Base-by-base conservation (phyloP, 2,113 vertebrate genomes). In the Dicaeum eximium region DNA sequence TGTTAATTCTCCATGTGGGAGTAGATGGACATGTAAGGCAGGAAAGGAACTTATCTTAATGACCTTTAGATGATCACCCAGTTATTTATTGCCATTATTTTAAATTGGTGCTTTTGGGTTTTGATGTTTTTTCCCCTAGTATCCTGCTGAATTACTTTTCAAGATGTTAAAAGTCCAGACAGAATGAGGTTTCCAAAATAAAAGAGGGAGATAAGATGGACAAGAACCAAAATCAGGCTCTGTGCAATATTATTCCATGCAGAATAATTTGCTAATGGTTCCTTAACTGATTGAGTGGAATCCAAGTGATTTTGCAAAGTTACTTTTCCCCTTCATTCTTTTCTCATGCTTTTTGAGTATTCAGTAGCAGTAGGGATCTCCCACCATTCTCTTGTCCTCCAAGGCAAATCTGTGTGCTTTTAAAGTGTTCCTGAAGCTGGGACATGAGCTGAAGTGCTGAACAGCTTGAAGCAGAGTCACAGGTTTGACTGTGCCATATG, bases 81-180 rank as follows among this genome's bases (percentile, higher is more conserved):
- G 31, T 40, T 67, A 47, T 13, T 78, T 78, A 58, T 38, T 80
- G 47, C 47, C 16, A 3, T 85, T 88, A 56, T 42, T 47, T 54
- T n/a, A 61, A 80, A 57, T 48, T 1, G 53, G 13, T 72, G 16
- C 7, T 64, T 92, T 81, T 25, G 37, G 4, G 2, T 5, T 90
- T 42, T n/a, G 4, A 17, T 0, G 0, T 20, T 44, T 57, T 37
- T 14, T 1, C 0, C 3, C 9, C 8, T 0, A 3, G 5, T 56
- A 14, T 79, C 5, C 18, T 88, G 37, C 28, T 45, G 12, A n/a
- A 19, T 73, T 90, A 0, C 0, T 86, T 90, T 77, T 42, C 35
- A 78, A 17, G 12, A 13, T 50, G 11, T 77, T 73, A 80, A 85
- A 82, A 92, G 38, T 27, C 10, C 15, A 38, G 27, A 27, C 10